Evolutionary conservation across 2,888 invertebrate species (phyloP), one percentile per base, ranked within the genome.

Genomic region (Adelognathus sp.): DNA sequence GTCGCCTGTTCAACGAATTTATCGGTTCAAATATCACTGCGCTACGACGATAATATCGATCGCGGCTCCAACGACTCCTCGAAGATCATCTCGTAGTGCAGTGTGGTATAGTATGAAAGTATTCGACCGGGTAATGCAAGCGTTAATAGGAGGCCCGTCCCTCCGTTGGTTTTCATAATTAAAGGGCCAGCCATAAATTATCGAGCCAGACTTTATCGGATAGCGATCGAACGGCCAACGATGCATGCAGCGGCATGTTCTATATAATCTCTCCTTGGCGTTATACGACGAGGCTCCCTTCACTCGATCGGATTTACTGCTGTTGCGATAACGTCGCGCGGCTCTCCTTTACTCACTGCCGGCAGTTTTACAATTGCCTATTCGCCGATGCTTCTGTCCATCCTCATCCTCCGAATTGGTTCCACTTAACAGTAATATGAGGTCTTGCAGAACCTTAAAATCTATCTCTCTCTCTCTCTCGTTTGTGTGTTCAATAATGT

Each of bases 141-240:
- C 70, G 75, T 80, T 78, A 72, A 72, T 78, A 71, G 76, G 75
- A 76, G 72, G 71, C 33, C 74, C 67, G 56, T 75, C 79, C 79
- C 79, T 75, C 71, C 75, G 79, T 79, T 79, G 79, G 79, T 79
- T 79, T 79, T 79, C 79, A 79, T 79, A 79, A 79, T 79, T 79
- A 79, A 79, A 79, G 79, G 76, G 71, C 79, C 72, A 72, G 52
- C 76, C 67, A 79, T 79, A 79, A 79, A 79, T 79, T 79, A 79
- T 58, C 66, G 67, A 63, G 67, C 67, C 50, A 61, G 79, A 79
- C 79, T 71, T 79, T 79, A 79, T 79, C 79, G 63, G 75, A 79
- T 76, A 75, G 72, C 64, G 79, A 79, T 79, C 79, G 79, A 76
- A 41, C 58, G 67, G 69, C 64, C 67, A 54, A 54, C 54, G 52